A percentile compares a stretch with the other conserved stretches of the same genome.
Evolutionary conservation across 1,140 invertebrate species (phyloP).

Genomic region (Macrotrachela quadricornifera): DNA sequence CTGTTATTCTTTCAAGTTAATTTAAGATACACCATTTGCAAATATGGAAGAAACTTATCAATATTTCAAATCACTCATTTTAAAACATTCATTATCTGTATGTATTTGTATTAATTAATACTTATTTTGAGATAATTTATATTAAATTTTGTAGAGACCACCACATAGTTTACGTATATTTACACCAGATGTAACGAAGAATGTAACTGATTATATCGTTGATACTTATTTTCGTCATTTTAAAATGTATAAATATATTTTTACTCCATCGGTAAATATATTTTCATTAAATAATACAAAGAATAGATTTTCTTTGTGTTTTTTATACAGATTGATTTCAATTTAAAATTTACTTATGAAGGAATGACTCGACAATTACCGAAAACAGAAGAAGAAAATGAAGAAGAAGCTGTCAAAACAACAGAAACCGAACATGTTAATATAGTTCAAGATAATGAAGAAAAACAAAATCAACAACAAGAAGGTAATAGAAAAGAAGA

Average conservation of each 20-base stretch:
- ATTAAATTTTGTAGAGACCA: slow-evolving; percentile 17
- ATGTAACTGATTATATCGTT: slow-evolving; percentile 24
- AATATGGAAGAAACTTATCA: slow-evolving; percentile 25
- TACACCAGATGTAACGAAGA: slow-evolving; percentile 19
- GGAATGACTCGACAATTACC: no score
- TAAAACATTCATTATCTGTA: slow-evolving; percentile 21
- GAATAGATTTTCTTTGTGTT: no score
- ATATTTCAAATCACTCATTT: slow-evolving; percentile 23
- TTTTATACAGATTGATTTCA: no score
- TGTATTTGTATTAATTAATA: no score
- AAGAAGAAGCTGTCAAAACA: no score
- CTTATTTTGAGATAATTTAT: not conserved
- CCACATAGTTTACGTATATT: slow-evolving; percentile 28
- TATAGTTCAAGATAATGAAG: no score
- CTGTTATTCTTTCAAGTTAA: not conserved
- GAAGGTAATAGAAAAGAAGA: no score
- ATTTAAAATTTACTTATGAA: no score
- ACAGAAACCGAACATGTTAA: no score
- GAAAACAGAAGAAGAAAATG: no score
- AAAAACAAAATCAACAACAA: no score
- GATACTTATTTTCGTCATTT: slow-evolving; percentile 29
- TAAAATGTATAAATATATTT: slow-evolving; percentile 31
- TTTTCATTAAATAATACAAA: not conserved
- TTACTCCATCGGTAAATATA: slow-evolving; percentile 22
- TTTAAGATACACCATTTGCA: slow-evolving; percentile 28